These are phyloP conservation scores for Drosophila greeni DNA, from an alignment of 2,888 invertebrate species.

Conservation along the genomic window DNA sequence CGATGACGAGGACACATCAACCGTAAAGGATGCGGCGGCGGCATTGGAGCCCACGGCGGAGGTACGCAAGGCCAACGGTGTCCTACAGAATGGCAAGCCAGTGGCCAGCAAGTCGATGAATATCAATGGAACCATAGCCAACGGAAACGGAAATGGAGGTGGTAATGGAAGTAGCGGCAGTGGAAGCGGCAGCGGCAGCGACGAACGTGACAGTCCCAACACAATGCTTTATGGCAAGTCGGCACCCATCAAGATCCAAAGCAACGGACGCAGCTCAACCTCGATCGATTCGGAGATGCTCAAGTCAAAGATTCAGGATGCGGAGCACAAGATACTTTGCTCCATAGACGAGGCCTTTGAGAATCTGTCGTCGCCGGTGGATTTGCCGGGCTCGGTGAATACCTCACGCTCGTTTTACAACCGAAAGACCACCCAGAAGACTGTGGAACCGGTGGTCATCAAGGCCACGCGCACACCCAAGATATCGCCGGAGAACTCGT, in stretches of 20 bases:
- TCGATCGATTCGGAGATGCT: conserved; percentile 83
- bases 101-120: conserved; percentile 66
- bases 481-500: conserved; percentile 78
- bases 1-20: conserved; percentile 61
- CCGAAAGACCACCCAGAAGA: conserved; percentile 62
- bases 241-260: conserved; percentile 85
- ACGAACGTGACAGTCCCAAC: conserved; percentile 66
- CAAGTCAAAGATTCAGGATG: conserved; percentile 76
- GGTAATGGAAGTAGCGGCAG: conserved; percentile 16
- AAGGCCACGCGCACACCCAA: conserved; percentile 77
- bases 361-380: conserved; percentile 76
- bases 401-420: conserved; percentile 71
- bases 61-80: conserved; percentile 47
- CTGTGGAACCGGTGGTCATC: conserved; percentile 76
- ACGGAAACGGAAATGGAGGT: conserved; percentile 33
- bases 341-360: conserved; percentile 76
- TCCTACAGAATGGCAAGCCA: conserved; percentile 47
- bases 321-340: conserved; percentile 73
- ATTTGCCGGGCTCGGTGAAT: conserved; percentile 77
- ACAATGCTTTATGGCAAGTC: conserved; percentile 81
- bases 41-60: not conserved
- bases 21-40: conserved; percentile 50
- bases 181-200: conserved; percentile 23
- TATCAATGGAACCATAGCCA: conserved; percentile 59
- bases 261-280: conserved; percentile 80